Evolutionary conservation across 2,888 invertebrate species (phyloP), one percentile per base, ranked within the genome.

Genomic region (Hydrotaea cyrtoneurina): DNA sequence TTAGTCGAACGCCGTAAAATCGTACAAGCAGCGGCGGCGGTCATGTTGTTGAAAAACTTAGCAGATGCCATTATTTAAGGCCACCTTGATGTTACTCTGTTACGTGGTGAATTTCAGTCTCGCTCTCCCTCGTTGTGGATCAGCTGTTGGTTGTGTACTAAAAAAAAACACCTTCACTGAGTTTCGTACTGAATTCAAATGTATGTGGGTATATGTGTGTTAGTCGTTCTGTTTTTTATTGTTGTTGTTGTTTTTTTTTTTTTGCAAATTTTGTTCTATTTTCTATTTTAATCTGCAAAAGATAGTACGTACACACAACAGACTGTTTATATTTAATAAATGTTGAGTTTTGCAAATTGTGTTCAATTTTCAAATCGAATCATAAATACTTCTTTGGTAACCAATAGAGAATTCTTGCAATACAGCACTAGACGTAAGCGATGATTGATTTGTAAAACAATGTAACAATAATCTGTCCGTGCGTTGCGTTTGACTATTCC

Each of bases 341-440:
- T 85, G 81, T 36, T 84, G 53, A 46, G 39, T 80, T 66, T 79
- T 8, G 75, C 66, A 76, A n/a, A n/a, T n/a, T n/a, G n/a, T n/a
- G 73, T 17, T 4, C 66, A 72, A 73, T 53, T 81, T 31, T 53
- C 53, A 17, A 72, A 73, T 3, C 50, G 19, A 78, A 75, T 39
- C 75, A 23, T 1, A 39, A 50, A 73, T n/a, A 10, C 19, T 31
- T 72, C 19, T 57, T 26, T 4, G 1, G n/a, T 46, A 31, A 71
- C 55, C 77, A 80, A 83, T n/a, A 43, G n/a, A 5, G n/a, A 64
- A 36, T 46, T 36, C 7, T 19, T 50, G 0, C 53, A 19, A n/a
- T 17, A 39, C n/a, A 76, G 23, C 19, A 76, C 3, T 69, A 46
- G 46, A 66, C 43, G 66, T 66, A 66, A 66, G 43, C 43, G 43